These are phyloP conservation scores for Ascidia mentula DNA, from an alignment of 23 tunicate genomes.

Conservation along the genomic window DNA sequence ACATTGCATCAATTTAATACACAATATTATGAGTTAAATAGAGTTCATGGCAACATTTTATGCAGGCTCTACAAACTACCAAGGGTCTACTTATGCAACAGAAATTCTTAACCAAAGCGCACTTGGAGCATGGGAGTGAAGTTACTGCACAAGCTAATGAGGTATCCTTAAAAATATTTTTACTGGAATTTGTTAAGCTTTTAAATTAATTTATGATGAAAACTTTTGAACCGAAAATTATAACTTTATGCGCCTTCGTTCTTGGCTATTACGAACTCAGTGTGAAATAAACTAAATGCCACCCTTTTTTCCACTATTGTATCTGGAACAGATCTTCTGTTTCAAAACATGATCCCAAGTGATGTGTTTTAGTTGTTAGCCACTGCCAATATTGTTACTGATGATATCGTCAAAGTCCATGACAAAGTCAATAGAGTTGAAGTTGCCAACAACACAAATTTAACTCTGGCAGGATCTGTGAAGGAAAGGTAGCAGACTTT, in stretches of 20 bases:
- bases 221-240: background rate
- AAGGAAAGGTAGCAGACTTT: constrained; percentile 52
- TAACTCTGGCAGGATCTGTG: constrained; percentile 15
- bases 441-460: constrained; percentile 34
- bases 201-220: background rate
- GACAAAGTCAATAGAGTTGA: constrained; percentile 72
- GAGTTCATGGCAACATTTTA: too few relatives aligned
- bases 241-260: too few relatives aligned
- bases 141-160: constrained; percentile 28
- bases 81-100: constrained; percentile 28
- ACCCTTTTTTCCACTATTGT: too few relatives aligned
- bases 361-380: constrained; percentile 43
- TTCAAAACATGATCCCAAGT: too few relatives aligned
- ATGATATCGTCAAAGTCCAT: constrained; percentile 76
- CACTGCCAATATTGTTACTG: constrained; percentile 41
- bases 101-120: constrained; percentile 27
- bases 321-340: too few relatives aligned
- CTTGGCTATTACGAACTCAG: too few relatives aligned
- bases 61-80: constrained; percentile 37
- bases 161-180: constrained; percentile 14
- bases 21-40: too few relatives aligned
- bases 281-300: too few relatives aligned
- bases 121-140: constrained; percentile 40
- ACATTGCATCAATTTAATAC: too few relatives aligned
- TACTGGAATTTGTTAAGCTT: background rate